These are phyloP conservation scores for Caradrina kadenii DNA, from an alignment of 2,888 invertebrate genomes.

Conservation along the genomic window DNA sequence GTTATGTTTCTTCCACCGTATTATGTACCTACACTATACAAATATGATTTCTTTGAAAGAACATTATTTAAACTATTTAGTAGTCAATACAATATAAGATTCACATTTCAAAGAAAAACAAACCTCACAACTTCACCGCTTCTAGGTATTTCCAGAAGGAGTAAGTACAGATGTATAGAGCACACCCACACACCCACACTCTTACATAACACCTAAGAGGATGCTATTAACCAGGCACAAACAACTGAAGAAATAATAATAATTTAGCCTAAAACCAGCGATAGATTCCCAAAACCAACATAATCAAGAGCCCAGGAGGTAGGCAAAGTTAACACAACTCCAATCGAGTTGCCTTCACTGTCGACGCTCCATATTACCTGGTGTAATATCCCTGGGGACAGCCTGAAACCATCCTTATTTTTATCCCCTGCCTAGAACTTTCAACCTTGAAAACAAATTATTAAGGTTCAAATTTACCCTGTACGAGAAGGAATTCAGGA, in stretches of 20 bases:
- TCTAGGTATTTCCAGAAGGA: not conserved
- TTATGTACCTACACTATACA: too few relatives aligned
- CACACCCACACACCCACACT: too few relatives aligned
- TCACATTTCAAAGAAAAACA: too few relatives aligned
- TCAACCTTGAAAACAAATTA: not conserved
- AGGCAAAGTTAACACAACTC: constrained; percentile 63
- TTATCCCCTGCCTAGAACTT: constrained; percentile 18
- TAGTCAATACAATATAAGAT: too few relatives aligned
- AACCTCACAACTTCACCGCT: not conserved
- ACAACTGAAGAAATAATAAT: constrained; percentile 15
- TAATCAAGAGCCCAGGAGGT: constrained; percentile 45
- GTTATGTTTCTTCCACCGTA: too few relatives aligned
- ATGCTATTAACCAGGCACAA: not conserved
- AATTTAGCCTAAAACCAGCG: constrained; percentile 8
- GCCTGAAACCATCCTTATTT: constrained; percentile 50
- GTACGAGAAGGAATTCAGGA: constrained; percentile 15
- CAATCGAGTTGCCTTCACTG: constrained; percentile 58
- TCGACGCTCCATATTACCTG: constrained; percentile 61
- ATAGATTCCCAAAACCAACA: constrained; percentile 52
- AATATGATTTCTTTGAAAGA: too few relatives aligned
- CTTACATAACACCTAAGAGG: not conserved
- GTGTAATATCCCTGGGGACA: constrained; percentile 61
- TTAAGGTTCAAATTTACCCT: constrained; percentile 18
- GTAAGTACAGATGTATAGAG: not conserved
- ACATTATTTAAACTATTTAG: too few relatives aligned